phyloP scores from a whole-genome alignment of 1,140 invertebrate species.

The Trissolcus basalis region DNA sequence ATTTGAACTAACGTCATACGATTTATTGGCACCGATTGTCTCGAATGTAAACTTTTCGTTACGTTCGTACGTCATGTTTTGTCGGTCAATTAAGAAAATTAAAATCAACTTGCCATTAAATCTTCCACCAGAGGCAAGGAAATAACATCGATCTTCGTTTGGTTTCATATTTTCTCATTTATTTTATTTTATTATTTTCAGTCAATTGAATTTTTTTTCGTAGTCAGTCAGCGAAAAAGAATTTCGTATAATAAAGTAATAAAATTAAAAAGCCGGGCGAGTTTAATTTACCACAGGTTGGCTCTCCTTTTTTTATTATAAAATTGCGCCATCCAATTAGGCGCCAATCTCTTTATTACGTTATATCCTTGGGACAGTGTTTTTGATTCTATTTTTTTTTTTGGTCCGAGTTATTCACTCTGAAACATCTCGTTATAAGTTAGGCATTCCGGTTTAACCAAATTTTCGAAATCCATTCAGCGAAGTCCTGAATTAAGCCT shows the following conservation, averaged over 20 bases:
- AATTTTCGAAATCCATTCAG: neutral
- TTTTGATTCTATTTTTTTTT: neutral
- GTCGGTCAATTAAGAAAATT: constrained; percentile 18
- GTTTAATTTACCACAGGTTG: no score
- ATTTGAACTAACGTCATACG: constrained; percentile 44
- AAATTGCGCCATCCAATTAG: no score
- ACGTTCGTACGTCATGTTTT: neutral
- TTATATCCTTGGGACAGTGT: no score
- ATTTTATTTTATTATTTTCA: no score
- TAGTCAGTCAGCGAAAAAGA: no score
- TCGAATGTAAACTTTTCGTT: constrained; percentile 27
- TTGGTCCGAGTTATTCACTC: neutral
- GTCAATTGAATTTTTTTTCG: no score
- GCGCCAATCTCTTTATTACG: no score
- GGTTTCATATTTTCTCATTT: no score
- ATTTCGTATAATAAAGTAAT: no score
- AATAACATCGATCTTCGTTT: no score
- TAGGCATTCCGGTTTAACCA: neutral
- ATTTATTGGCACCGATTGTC: constrained; percentile 48
- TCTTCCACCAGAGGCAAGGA: neutral
- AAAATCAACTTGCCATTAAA: constrained; percentile 2
- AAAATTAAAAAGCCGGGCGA: no score
- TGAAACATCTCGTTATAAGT: neutral
- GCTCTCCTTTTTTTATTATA: no score
- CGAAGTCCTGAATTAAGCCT: neutral